Evolutionary conservation across 2,113 vertebrate genomes (phyloP).

Genomic region (Phylloscopus trochilus): DNA sequence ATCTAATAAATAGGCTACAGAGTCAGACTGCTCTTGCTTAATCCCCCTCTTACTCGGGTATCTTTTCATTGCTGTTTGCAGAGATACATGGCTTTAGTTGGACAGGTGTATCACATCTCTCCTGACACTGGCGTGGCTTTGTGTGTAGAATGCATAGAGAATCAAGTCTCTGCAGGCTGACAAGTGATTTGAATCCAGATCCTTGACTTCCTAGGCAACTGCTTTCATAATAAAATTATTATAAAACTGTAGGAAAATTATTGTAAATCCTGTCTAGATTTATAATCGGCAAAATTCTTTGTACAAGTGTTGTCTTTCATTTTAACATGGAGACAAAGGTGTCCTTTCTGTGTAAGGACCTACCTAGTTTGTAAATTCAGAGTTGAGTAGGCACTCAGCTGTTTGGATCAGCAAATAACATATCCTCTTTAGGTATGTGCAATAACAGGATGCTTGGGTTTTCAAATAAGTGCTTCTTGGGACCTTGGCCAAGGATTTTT

Average conservation of each 20-base stretch:
- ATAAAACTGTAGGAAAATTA: neutral
- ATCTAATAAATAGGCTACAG: neutral
- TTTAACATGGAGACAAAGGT: neutral
- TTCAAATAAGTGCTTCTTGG: slow-evolving; percentile 22
- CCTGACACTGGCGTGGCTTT: neutral
- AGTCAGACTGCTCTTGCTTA: neutral
- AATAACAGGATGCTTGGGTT: slow-evolving; percentile 20
- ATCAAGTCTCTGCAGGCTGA: neutral
- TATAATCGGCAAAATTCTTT: neutral
- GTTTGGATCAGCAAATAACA: neutral
- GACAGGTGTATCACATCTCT: neutral
- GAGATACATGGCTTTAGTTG: neutral
- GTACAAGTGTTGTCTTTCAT: neutral
- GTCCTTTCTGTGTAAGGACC: neutral
- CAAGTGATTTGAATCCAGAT: neutral
- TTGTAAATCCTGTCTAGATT: neutral
- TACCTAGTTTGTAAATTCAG: neutral
- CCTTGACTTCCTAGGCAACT: neutral
- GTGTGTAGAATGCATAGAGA: neutral
- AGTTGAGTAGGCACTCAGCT: neutral
- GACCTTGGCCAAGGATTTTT: slow-evolving; percentile 29
- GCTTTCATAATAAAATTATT: neutral
- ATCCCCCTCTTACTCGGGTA: neutral
- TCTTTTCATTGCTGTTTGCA: neutral
- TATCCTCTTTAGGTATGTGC: neutral